These are phyloP conservation scores for Smutsia gigantea DNA, from an alignment of 2,797 vertebrate species.

Conservation along the genomic window DNA sequence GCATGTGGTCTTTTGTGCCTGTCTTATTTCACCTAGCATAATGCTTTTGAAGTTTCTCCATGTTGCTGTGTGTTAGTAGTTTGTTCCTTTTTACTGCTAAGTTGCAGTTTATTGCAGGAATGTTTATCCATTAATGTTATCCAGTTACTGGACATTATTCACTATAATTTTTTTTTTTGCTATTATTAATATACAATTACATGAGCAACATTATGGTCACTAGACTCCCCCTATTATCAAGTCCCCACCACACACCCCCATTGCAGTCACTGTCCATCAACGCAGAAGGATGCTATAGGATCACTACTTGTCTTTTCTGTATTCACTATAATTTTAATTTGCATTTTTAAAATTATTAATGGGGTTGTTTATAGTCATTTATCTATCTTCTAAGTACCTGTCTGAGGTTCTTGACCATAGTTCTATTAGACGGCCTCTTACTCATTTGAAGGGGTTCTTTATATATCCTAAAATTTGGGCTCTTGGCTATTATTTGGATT, in stretches of 20 bases:
- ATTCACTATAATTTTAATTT: slow-evolving; percentile 10
- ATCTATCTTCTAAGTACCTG: background rate
- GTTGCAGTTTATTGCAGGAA: background rate
- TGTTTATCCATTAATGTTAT: background rate
- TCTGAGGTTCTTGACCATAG: background rate
- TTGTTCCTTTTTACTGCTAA: background rate
- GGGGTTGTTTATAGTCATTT: background rate
- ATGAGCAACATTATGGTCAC: no score
- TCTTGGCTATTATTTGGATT: background rate
- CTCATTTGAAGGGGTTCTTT: background rate
- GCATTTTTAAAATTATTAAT: background rate
- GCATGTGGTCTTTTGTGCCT: background rate
- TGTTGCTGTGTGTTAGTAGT: background rate
- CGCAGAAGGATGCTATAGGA: no score
- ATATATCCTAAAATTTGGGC: background rate
- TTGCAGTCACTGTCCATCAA: no score
- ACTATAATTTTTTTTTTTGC: background rate
- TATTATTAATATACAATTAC: no score
- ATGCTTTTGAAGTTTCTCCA: background rate
- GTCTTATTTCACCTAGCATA: background rate
- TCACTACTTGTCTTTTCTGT: background rate
- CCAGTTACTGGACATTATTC: background rate
- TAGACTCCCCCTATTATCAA: no score
- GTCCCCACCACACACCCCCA: no score
- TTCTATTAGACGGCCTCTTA: background rate